Evolutionary conservation across 1,140 invertebrate genomes (phyloP).

Genomic region (Euura lappo): DNA sequence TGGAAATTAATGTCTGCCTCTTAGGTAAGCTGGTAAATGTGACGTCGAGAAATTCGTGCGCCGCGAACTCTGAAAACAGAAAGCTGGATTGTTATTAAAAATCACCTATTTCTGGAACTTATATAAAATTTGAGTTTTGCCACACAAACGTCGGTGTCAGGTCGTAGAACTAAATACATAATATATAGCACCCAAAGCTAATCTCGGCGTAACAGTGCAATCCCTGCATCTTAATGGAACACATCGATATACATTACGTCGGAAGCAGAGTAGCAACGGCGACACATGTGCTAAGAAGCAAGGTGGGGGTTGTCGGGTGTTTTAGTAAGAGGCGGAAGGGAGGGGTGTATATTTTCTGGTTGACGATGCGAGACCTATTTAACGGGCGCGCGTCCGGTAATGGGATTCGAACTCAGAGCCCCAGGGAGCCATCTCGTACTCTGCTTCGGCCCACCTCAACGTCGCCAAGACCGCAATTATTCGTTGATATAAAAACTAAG

Average conservation of each 20-base stretch:
- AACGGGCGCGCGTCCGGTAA: constrained; percentile 63
- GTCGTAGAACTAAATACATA: not conserved
- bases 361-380: constrained; percentile 64
- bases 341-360: constrained; percentile 60
- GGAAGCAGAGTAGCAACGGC: constrained; percentile 41
- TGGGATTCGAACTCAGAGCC: constrained; percentile 60
- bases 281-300: constrained; percentile 1
- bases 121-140: no score
- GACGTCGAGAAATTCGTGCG: no score
- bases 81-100: not conserved
- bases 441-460: constrained; percentile 27
- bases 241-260: constrained; percentile 55
- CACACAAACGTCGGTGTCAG: no score
- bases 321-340: constrained; percentile 28
- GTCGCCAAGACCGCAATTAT: not conserved
- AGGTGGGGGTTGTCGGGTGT: not conserved
- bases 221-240: constrained; percentile 34
- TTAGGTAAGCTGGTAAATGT: no score
- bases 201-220: constrained; percentile 30
- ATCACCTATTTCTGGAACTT: not conserved
- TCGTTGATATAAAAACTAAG: not conserved
- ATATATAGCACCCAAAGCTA: constrained; percentile 17
- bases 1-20: not conserved
- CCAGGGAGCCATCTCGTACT: constrained; percentile 53
- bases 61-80: not conserved